Evolutionary conservation across 1,140 invertebrate genomes (phyloP).

Genomic region (Kradibia gibbosae): DNA sequence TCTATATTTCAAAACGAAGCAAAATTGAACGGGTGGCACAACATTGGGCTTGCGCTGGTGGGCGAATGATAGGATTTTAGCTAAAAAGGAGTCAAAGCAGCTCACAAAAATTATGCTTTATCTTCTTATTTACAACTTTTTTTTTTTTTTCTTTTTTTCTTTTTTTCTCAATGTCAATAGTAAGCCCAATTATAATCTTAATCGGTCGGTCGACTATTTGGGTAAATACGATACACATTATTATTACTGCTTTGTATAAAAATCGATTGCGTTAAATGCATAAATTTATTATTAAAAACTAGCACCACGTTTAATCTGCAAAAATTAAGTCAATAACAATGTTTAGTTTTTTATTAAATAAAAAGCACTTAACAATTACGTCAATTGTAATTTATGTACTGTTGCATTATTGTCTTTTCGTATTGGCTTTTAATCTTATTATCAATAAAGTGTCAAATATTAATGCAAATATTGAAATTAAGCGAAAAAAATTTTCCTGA

Average conservation of each 20-base stretch:
- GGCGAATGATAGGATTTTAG: constrained; percentile 19
- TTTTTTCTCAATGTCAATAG: constrained; percentile 5
- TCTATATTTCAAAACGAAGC: constrained; percentile 59
- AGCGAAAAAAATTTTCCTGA: too few species aligned
- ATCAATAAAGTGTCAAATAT: too few species aligned
- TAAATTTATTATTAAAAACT: constrained; percentile 25
- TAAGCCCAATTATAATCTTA: constrained; percentile 30
- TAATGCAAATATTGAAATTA: too few species aligned
- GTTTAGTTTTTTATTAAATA: too few species aligned
- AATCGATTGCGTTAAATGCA: constrained; percentile 3
- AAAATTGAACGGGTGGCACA: not conserved
- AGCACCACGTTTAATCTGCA: constrained; percentile 29
- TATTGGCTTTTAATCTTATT: too few species aligned
- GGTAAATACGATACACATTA: constrained; percentile 4
- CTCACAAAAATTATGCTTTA: constrained; percentile 45
- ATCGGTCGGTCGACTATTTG: constrained; percentile 2
- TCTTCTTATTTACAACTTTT: constrained; percentile 30
- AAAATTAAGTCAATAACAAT: not conserved
- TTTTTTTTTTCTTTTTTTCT: too few species aligned
- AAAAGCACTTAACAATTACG: too few species aligned
- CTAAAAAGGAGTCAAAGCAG: constrained; percentile 45
- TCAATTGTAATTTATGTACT: too few species aligned
- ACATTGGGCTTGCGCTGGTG: not conserved
- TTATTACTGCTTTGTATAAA: not conserved
- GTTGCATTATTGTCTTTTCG: too few species aligned